A percentile compares a stretch with the other conserved stretches of the same genome.
Evolutionary conservation across 2,888 invertebrate genomes (phyloP).

Genomic region (Eupithecia exiguata): DNA sequence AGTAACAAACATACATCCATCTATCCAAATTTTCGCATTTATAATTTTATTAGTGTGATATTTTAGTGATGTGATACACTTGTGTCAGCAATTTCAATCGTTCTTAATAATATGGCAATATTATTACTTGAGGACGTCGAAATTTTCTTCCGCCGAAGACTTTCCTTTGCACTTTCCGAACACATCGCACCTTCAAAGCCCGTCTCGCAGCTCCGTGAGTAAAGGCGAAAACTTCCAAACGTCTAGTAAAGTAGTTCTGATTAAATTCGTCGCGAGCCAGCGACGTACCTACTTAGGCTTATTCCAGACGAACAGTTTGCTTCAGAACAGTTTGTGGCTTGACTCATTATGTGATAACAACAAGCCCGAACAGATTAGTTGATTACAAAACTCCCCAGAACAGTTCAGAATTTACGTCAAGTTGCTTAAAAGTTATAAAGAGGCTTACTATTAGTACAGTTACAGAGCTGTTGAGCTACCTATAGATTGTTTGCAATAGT

Average conservation of each 20-base stretch:
- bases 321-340: neutral
- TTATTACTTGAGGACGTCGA: neutral
- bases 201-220: constrained; percentile 32
- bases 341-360: neutral
- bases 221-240: constrained; percentile 44
- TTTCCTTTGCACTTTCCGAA: neutral
- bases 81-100: too few species aligned
- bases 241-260: constrained; percentile 46
- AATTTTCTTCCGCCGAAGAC: neutral
- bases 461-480: too few species aligned
- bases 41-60: neutral
- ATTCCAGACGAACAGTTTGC: constrained; percentile 9
- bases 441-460: neutral
- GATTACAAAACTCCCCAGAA: neutral
- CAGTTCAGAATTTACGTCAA: neutral
- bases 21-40: too few species aligned
- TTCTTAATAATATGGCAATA: too few species aligned
- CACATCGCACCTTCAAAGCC: neutral
- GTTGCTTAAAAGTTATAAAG: neutral
- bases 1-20: neutral
- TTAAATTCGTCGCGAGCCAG: constrained; percentile 38
- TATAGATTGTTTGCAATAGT: too few species aligned
- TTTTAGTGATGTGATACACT: too few species aligned
- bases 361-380: neutral
- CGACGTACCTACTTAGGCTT: constrained; percentile 15